Evolutionary conservation across 2,888 invertebrate species (phyloP).

Genomic region (Andrena marginata): DNA sequence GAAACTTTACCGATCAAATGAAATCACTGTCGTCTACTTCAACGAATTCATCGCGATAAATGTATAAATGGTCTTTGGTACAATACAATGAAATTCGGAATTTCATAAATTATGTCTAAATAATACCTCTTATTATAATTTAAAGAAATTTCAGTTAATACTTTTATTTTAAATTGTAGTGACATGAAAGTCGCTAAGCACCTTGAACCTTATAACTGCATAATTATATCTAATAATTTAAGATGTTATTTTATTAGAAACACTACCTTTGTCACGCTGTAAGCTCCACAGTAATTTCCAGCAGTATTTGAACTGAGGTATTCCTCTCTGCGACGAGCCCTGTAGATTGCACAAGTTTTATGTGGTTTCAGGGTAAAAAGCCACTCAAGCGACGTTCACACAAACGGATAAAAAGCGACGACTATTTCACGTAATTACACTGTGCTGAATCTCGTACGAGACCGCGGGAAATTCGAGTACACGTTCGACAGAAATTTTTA

Average conservation of each 20-base stretch:
- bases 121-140: neutral
- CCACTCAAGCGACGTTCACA: slow-evolving; percentile 17
- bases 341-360: slow-evolving; percentile 35
- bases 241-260: neutral
- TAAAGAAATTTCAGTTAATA: neutral
- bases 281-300: neutral
- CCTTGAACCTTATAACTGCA: too few species aligned
- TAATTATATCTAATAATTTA: too few species aligned
- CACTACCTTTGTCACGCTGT: neutral
- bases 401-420: slow-evolving; percentile 16
- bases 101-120: neutral
- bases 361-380: slow-evolving; percentile 35
- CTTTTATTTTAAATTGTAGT: too few species aligned
- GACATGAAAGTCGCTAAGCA: too few species aligned
- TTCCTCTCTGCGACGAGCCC: neutral
- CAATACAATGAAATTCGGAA: neutral
- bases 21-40: neutral
- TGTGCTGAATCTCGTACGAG: neutral
- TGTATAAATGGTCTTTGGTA: neutral
- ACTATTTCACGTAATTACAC: slow-evolving; percentile 22
- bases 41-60: neutral
- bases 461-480: neutral
- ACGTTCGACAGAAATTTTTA: neutral
- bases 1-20: neutral
- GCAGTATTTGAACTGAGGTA: slow-evolving; percentile 7